A percentile compares a stretch with the other conserved stretches of the same genome.
These are phyloP conservation scores for Phortica okadai DNA, from an alignment of 2,888 invertebrate genomes.

Conservation along the genomic window DNA sequence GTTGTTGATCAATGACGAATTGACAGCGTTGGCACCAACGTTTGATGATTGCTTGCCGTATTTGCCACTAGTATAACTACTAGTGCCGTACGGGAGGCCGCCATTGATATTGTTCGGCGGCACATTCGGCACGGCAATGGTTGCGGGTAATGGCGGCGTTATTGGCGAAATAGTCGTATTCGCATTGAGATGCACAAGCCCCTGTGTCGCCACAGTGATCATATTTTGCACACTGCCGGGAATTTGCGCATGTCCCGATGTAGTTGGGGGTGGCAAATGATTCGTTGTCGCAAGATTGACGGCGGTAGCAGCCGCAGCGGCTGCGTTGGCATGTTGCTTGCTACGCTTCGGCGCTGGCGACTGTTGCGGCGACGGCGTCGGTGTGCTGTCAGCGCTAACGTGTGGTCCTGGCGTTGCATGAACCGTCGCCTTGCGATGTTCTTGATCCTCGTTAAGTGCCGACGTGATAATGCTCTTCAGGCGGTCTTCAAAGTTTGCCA, in stretches of 20 bases:
- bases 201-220: conserved; percentile 74
- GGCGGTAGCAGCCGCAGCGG: conserved; percentile 70
- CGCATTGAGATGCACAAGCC: conserved; percentile 75
- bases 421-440: conserved; percentile 72
- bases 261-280: conserved; percentile 45
- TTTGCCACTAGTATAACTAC: conserved; percentile 38
- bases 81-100: conserved; percentile 54
- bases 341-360: conserved; percentile 68
- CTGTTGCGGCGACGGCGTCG: conserved; percentile 49
- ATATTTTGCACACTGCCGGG: conserved; percentile 72
- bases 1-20: conserved; percentile 17
- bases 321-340: conserved; percentile 54
- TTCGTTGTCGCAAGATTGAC: conserved; percentile 44
- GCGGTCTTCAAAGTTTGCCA: conserved; percentile 92
- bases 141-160: conserved; percentile 68
- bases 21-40: conserved; percentile 22
- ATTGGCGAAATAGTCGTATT: conserved; percentile 76
- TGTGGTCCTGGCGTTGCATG: conserved; percentile 51
- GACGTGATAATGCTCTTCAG: conserved; percentile 91
- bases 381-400: conserved; percentile 25
- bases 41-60: conserved; percentile 26
- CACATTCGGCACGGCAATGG: conserved; percentile 43
- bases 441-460: conserved; percentile 90
- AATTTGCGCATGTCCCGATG: conserved; percentile 51
- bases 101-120: conserved; percentile 33